Evolutionary conservation across 2,797 vertebrate genomes (phyloP).

Genomic region (Myotis pilosus): DNA sequence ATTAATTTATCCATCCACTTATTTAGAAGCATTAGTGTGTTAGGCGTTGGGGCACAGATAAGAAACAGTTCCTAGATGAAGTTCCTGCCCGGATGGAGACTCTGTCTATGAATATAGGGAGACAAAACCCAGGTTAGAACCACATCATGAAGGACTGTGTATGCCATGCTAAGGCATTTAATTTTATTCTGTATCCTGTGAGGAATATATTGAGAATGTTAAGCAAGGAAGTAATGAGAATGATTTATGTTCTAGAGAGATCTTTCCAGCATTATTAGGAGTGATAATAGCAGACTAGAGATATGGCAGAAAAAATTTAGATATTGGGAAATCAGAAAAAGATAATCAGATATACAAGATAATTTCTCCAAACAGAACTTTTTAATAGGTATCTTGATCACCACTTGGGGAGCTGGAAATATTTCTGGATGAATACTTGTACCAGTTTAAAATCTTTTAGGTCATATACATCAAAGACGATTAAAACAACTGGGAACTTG

Average conservation of each 20-base stretch:
- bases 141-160: background rate
- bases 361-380: background rate
- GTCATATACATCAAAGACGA: background rate
- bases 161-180: background rate
- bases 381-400: background rate
- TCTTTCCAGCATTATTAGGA: background rate
- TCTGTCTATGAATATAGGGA: background rate
- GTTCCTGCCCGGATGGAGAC: background rate
- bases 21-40: background rate
- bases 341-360: background rate
- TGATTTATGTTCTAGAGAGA: background rate
- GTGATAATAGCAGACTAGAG: background rate
- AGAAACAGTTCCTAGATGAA: background rate
- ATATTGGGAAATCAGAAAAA: background rate
- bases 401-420: background rate
- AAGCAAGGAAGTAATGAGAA: background rate
- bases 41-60: background rate
- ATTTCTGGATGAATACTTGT: background rate
- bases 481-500: background rate
- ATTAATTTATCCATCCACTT: background rate
- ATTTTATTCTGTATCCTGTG: slow-evolving; percentile 20
- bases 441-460: background rate
- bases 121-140: background rate
- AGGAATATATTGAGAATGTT: background rate
- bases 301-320: background rate